Evolutionary conservation across 2,888 invertebrate genomes (phyloP), one percentile per base, ranked within the genome.

Genomic region (Oscheius onirici): DNA sequence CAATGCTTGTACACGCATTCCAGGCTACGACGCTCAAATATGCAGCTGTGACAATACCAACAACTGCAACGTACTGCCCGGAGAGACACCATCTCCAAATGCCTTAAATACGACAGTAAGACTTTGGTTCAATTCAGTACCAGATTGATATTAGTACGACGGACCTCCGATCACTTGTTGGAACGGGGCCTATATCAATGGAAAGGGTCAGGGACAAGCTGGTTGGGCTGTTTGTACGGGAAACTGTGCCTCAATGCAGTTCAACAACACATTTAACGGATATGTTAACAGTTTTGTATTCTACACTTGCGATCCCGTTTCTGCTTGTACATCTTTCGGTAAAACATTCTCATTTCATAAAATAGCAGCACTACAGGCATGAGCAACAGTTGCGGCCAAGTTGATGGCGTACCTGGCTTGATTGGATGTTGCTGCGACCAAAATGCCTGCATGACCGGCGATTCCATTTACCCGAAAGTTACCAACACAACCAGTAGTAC

Each of bases 361-460:
- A 6, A 34, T 34, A n/a, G n/a, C n/a, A n/a, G 34, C 8, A 6
- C 8, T 34, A 34, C 8, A 34, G 71, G 55, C 15, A 69, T 72
- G 10, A 20, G 11, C 40, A 69, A 69, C 49, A 26, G n/a, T 15
- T 75, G 75, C 61, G 20, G 55, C 10, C 73, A 75, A 65, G 26
- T 65, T 15, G 69, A 65, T 43, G 15, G 71, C 44, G 73, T 75
- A 34, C 74, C 76, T 24, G 72, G 74, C 71, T 68, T 79, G 40
- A 72, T 71, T 41, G 78, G 73, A 55, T 80, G 80, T 61, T 80
- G 80, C 58, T 80, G 80, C 46, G 65, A 71, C 65, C 65, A 71
- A 24, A 73, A 76, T 54, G 78, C 71, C 17, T 80, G 80, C 51
- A 57, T 79, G 20, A 75, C 74, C 49, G 72, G 74, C 13, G 55